These are phyloP conservation scores for Periparus ater DNA, from an alignment of 2,797 vertebrate species.

Conservation along the genomic window DNA sequence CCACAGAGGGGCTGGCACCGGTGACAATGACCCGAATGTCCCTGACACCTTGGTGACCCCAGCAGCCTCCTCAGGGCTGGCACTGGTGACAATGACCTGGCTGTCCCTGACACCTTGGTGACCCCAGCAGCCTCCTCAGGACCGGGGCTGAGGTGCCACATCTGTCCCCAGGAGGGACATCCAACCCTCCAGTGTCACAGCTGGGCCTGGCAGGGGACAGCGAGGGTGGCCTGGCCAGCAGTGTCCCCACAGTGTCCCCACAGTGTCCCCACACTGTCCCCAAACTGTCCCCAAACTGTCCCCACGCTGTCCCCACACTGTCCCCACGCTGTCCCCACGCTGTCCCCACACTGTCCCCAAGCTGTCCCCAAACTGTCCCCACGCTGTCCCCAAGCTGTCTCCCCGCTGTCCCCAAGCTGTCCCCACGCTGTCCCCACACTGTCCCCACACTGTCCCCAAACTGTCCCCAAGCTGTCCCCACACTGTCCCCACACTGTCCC, in stretches of 20 bases:
- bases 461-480: too few species aligned
- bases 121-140: rapidly evolving
- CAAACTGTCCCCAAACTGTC: too few species aligned
- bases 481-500: too few species aligned
- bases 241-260: neutral
- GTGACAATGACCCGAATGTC: neutral
- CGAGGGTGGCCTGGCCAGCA: neutral
- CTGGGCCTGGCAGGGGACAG: neutral
- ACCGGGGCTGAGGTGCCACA: neutral
- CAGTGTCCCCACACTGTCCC: neutral
- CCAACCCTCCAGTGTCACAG: rapidly evolving
- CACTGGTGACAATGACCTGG: rapidly evolving
- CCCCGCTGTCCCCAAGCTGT: too few species aligned
- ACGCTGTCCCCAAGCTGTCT: too few species aligned
- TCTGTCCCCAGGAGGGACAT: neutral
- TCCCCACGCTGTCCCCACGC: too few species aligned
- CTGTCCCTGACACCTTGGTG: rapidly evolving
- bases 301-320: too few species aligned
- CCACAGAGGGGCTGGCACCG: rapidly evolving
- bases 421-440: too few species aligned
- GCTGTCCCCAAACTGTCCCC: too few species aligned
- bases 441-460: too few species aligned
- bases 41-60: rapidly evolving
- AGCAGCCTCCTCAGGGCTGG: neutral
- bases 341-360: too few species aligned